Evolutionary conservation across 2,113 vertebrate genomes (phyloP), one percentile per base, ranked within the genome.

Genomic region (Ahaetulla prasina): DNA sequence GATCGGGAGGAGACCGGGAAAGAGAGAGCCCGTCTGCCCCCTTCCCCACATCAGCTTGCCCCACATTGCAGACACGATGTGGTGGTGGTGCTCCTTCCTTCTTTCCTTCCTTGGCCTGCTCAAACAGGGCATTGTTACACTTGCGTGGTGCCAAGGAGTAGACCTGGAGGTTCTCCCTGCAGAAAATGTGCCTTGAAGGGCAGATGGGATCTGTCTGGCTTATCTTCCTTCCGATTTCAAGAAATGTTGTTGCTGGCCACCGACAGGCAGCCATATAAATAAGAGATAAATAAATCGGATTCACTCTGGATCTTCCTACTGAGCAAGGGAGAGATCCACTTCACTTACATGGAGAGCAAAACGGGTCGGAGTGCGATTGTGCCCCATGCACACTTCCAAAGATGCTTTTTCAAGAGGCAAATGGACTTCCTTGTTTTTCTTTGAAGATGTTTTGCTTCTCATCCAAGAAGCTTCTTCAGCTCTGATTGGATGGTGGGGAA

Each of bases 331-430:
- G 68, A 39, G n/a, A 35, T 1, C 35, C 16, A 8, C 68, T 80
- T 9, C 68, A 8, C 68, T 20, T 3, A 22, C 35, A 8, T 1
- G 68, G 35, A 39, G n/a, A 74, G n/a, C 8, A 18, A 39, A 20
- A 2, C 18, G 16, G 3, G 7, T 3, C 0, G 6, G 35, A 3
- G 4, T 8, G n/a, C 68, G 7, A 0, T n/a, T n/a, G 63, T n/a
- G 30, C 11, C 11, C 60, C 10, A 0, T 30, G 57, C 57, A 30
- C 25, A 27, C 10, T 63, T 27, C 27, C 23, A 27, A 25, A 25
- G 55, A 0, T 0, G 16, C 53, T 20, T 54, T 54, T 54, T 54
- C 53, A 18, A 18, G 53, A 20, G 53, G 16, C 53, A 22, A 6
- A 18, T 4, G 53, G 53, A 54, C 53, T 54, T 6, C 1, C 52